Percentiles rank a stretch among this genome's conserved stretches.
These are phyloP conservation scores for Latrodectus hesperus DNA, from an alignment of 2,888 invertebrate species.

Conservation along the genomic window DNA sequence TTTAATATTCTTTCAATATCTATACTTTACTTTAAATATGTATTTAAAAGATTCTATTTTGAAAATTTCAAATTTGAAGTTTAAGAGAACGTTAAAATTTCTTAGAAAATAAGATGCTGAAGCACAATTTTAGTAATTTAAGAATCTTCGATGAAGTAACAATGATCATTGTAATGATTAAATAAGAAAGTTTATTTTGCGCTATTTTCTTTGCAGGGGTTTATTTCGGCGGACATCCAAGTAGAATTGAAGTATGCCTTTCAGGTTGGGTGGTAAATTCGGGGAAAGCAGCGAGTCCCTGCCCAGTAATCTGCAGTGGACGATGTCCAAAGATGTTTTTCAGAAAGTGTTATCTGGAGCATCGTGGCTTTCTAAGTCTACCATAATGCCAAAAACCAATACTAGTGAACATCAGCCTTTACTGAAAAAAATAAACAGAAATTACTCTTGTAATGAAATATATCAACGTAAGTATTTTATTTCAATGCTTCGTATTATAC, in stretches of 20 bases:
- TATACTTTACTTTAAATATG: no score
- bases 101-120: background rate
- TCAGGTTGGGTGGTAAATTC: constrained; percentile 18
- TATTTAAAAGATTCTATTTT: no score
- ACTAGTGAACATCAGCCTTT: constrained; percentile 23
- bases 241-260: background rate
- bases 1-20: no score
- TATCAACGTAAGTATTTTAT: constrained; percentile 33
- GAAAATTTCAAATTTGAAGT: no score
- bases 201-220: background rate
- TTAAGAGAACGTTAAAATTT: background rate
- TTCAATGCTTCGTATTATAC: background rate
- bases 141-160: background rate
- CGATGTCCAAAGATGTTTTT: constrained; percentile 54
- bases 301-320: constrained; percentile 47
- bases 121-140: background rate
- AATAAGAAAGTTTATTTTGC: background rate
- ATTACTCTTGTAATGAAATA: constrained; percentile 60
- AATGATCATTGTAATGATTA: background rate
- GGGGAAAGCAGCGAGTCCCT: constrained; percentile 43
- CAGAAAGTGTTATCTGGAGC: constrained; percentile 56
- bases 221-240: background rate
- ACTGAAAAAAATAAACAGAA: constrained; percentile 31
- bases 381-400: background rate
- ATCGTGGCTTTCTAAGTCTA: constrained; percentile 44